Base-by-base conservation (phyloP, 2,888 invertebrate genomes). In the Drosophila lutescens region DNA sequence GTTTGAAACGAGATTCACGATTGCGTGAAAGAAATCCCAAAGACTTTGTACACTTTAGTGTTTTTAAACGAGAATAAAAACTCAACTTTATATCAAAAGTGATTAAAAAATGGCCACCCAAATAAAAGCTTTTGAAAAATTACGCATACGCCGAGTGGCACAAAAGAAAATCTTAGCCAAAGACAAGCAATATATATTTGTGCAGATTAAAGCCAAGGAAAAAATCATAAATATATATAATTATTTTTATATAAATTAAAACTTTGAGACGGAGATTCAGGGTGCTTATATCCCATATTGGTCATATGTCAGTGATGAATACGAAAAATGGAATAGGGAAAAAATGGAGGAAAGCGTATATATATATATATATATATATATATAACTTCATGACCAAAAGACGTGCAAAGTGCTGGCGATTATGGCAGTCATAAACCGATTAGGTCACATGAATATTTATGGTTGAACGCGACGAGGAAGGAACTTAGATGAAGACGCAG, bases 381-480 rank as follows among this genome's bases (percentile, higher is more conserved):
- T 20, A 20, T 65, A 60, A 80, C 56, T 79, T 74, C 62, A 79
- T 76, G 71, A 62, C 60, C 67, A 55, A 65, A 70, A 74, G 75
- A 75, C 80, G 77, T 86, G 79, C 61, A 60, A 76, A 84, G 61
- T 69, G 77, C 58, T 60, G 66, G 72, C 74, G 74, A 77, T 84
- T 74, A 79, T 70, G 67, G 46, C 57, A 59, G 73, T 76, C 78
- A 78, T 86, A 86, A 86, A 80, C 81, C 81, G 80, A 86, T 85
- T 85, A 81, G 77, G 68, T 61, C 76, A 72, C 72, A 85, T 85
- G 85, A 85, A 85, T 85, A 86, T 85, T 85, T 84, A 85, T 79
- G 86, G 62, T n/a, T 51, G 40, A 15, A 40, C 50, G 54, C 50
- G 50, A 56, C 53, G 23, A 12, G 63, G 20, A 30, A 15, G 9